Conservation (phyloP, 92 coral and sea anemone species). For the Galaxea fascicularis region DNA sequence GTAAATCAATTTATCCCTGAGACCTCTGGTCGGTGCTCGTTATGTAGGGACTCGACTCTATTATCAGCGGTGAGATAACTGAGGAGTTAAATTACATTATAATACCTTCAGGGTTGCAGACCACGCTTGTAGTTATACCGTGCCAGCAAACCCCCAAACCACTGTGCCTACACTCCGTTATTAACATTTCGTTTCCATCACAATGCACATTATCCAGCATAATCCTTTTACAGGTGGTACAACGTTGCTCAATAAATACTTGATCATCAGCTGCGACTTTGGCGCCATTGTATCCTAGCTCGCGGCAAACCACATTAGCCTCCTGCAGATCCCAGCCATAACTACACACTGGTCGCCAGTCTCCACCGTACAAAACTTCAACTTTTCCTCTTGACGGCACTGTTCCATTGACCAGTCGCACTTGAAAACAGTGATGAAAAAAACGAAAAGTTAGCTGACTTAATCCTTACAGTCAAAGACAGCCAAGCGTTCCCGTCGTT, state of each 20-base stretch:
- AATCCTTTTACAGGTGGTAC: neutral
- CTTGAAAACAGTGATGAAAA: neutral
- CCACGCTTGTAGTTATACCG: neutral
- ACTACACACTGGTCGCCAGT: neutral
- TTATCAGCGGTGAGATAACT: too few relatives aligned
- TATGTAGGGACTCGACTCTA: too few relatives aligned
- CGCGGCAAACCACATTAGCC: neutral
- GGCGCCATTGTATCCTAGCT: conserved; percentile 10
- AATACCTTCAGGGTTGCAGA: neutral
- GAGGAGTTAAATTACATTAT: too few relatives aligned
- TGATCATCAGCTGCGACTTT: neutral
- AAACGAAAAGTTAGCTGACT: too few relatives aligned
- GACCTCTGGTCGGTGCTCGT: too few relatives aligned
- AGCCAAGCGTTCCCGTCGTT: too few relatives aligned
- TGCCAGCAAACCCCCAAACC: neutral
- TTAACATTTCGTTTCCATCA: neutral
- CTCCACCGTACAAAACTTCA: neutral
- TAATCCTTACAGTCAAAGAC: too few relatives aligned
- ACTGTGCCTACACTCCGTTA: neutral
- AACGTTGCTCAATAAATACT: neutral
- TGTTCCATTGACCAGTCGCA: neutral
- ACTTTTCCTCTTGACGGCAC: neutral
- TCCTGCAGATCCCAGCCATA: neutral
- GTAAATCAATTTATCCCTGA: too few relatives aligned
- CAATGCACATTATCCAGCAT: neutral